Conservation (phyloP, 2,113 vertebrate species). For the Carassius gibelio region DNA sequence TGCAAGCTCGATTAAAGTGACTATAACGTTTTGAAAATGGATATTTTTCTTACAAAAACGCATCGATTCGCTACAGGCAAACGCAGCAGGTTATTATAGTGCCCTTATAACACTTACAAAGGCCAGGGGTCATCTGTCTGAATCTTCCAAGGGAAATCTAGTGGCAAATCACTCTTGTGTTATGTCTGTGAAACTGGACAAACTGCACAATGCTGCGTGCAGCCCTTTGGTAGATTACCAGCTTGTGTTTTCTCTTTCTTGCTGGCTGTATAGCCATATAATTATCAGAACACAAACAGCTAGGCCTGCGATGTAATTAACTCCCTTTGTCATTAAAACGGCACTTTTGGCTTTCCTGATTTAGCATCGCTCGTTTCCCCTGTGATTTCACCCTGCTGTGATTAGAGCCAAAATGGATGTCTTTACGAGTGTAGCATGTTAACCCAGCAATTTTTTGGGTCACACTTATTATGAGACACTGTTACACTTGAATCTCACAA, state of each 20-base stretch:
- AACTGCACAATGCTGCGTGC: not conserved
- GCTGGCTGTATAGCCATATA: not conserved
- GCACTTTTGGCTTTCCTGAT: constrained; percentile 40
- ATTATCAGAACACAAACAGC: constrained; percentile 32
- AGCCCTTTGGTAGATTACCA: constrained; percentile 4
- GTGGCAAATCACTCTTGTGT: not conserved
- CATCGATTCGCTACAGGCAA: too few relatives aligned
- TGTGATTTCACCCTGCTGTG: constrained; percentile 31
- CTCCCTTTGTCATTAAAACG: constrained; percentile 34
- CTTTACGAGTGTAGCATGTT: not conserved
- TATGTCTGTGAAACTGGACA: not conserved
- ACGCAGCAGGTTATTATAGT: constrained; percentile 32
- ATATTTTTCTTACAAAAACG: too few relatives aligned
- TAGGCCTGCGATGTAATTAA: constrained; percentile 38
- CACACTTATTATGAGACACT: not conserved
- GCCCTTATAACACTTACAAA: not conserved
- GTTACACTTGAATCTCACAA: not conserved
- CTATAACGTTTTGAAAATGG: too few relatives aligned
- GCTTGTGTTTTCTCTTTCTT: constrained; percentile 5
- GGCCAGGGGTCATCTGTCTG: constrained; percentile 11
- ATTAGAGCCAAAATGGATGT: constrained; percentile 34
- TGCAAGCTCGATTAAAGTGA: too few relatives aligned
- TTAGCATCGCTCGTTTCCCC: constrained; percentile 37
- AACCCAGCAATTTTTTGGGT: not conserved
- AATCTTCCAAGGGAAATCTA: not conserved